Base-by-base conservation (phyloP, 2,113 vertebrate genomes). In the Podarcis muralis region DNA sequence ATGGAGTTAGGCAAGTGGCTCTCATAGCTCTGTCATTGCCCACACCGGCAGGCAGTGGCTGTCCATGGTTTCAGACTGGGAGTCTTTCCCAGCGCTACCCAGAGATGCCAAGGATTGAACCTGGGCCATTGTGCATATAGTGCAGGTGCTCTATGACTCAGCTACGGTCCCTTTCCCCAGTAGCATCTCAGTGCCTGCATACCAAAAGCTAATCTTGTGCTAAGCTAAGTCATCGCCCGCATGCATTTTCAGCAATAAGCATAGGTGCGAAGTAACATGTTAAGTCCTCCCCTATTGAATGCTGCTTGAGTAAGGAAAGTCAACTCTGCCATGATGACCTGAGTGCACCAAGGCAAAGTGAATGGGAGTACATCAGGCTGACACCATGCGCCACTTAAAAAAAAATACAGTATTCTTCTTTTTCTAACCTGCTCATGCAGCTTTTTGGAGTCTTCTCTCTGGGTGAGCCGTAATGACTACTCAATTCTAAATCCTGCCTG, bases 351-450 rank as follows among this genome's bases (percentile, higher is more conserved):
- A 16, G 53, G 5, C 27, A 53, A 0, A 0, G 1, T 32, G 9
- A 66, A 53, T 76, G 68, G 32, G 0, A 0, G 35, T 37, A 0
- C 0, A 1, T 37, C n/a, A 0, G 20, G 1, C 20, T 15, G 2
- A 15, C 32, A 25, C 25, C 18, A 69, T 53, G 20, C 2, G 8
- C 16, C 32, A 40, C 40, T 74, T 37, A 69, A 15, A n/a, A 25
- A 69, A 83, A n/a, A 62, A 62, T 80, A 81, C 1, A 0, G 62
- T 87, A n/a, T 43, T 30, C 8, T 6, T 74, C 6, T 6, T 74
- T 84, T 2, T 9, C 11, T 13, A 48, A 9, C 1, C 0, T 85
- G 74, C 79, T 25, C 53, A 48, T 25, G 66, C 22, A 15, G 25
- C 2, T 40, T 40, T 53, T 68, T 16, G 74, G 59, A 87, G 30